phyloP scores from a whole-genome alignment of 2,113 vertebrate species.

The Embiotoca jacksoni region DNA sequence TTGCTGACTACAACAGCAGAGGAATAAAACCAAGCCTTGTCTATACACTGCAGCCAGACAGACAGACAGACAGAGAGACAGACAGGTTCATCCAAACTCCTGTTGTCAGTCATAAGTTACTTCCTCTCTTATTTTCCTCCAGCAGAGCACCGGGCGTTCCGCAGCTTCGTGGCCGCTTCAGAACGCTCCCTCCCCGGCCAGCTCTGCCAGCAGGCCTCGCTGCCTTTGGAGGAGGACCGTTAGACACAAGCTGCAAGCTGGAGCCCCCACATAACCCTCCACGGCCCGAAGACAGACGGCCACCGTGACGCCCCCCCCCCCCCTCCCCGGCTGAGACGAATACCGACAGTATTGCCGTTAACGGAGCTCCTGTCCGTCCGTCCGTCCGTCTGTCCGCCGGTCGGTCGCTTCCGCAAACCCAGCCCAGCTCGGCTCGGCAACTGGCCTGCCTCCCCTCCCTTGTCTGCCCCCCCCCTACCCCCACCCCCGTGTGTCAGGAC shows the following conservation, averaged over 20 bases:
- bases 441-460: conserved; percentile 42
- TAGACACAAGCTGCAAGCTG: conserved; percentile 9
- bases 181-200: conserved; percentile 32
- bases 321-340: neutral
- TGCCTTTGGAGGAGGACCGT: conserved; percentile 11
- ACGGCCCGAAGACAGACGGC: conserved; percentile 9
- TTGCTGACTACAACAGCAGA: conserved; percentile 48
- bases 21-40: conserved; percentile 57
- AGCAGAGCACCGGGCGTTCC: conserved; percentile 48
- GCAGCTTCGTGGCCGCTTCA: conserved; percentile 44
- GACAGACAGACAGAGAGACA: neutral
- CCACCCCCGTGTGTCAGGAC: too few relatives aligned
- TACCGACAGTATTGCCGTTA: conserved; percentile 16
- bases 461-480: rapidly evolving
- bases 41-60: neutral
- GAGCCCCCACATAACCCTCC: neutral
- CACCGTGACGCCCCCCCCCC: neutral
- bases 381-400: conserved; percentile 57
- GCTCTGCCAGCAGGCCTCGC: conserved; percentile 52
- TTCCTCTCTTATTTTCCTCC: conserved; percentile 32
- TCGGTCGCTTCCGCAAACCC: conserved; percentile 81
- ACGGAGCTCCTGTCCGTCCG: conserved; percentile 42
- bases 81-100: conserved; percentile 35
- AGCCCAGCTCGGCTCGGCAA: conserved; percentile 51
- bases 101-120: conserved; percentile 36